A percentile compares a stretch with the other conserved stretches of the same genome.
phyloP scores from a whole-genome alignment of 2,888 invertebrate genomes.

The Harpalus rubripes region DNA sequence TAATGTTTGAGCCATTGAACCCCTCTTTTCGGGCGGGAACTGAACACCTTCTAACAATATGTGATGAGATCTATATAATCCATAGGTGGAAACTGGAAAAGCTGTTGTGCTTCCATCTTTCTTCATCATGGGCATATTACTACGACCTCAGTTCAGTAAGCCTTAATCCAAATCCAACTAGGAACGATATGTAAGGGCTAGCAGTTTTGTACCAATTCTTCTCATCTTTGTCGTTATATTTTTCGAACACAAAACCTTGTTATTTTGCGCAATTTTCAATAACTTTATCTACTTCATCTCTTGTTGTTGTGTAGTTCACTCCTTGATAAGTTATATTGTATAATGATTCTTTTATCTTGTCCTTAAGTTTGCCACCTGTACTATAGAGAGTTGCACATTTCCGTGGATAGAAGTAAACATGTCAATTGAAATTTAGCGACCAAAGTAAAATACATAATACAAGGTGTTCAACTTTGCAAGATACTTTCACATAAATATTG shows the following conservation, averaged over 20 bases:
- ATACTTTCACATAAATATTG: no score
- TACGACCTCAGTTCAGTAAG: slow-evolving; percentile 24
- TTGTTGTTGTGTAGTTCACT: neutral
- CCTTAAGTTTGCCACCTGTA: neutral
- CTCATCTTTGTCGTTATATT: neutral
- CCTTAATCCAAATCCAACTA: slow-evolving; percentile 1
- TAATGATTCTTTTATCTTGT: neutral
- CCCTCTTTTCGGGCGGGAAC: slow-evolving; percentile 69
- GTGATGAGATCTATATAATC: slow-evolving; percentile 68
- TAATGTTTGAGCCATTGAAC: neutral
- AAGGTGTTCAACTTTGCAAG: no score
- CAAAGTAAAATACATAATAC: no score
- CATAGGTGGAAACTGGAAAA: slow-evolving; percentile 65
- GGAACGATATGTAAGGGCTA: slow-evolving; percentile 11
- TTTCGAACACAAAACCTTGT: neutral
- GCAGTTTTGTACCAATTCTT: slow-evolving; percentile 37
- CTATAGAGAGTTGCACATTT: no score
- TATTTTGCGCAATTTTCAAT: neutral
- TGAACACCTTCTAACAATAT: slow-evolving; percentile 68
- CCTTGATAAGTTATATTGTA: neutral
- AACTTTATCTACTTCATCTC: neutral
- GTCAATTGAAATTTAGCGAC: no score
- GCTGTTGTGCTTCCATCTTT: neutral
- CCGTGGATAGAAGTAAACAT: no score
- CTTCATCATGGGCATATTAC: slow-evolving; percentile 5